Conservation (phyloP, 2,888 invertebrate species). For the Adelognathus sp. region DNA sequence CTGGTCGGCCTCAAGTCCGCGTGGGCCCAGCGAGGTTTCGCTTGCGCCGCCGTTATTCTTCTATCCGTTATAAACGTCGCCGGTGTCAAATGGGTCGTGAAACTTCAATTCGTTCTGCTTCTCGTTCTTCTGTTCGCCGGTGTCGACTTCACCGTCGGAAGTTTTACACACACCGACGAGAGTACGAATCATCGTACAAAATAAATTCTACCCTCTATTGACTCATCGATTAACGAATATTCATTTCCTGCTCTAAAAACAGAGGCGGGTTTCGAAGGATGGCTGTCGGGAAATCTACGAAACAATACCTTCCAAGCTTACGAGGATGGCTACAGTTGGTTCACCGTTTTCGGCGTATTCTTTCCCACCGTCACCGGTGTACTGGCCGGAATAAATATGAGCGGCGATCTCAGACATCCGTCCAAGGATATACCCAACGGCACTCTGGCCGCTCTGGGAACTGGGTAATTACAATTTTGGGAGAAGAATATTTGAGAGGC, state of each 20-base stretch:
- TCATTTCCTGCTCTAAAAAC: too few species aligned
- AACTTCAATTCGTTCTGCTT: slow-evolving; percentile 94
- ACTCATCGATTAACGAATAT: background rate
- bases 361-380: slow-evolving; percentile 99
- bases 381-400: slow-evolving; percentile 99
- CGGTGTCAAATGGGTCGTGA: slow-evolving; percentile 99
- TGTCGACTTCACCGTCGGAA: slow-evolving; percentile 96
- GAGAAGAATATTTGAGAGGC: too few species aligned
- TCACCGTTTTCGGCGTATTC: slow-evolving; percentile 98
- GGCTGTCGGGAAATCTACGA: slow-evolving; percentile 89
- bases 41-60: slow-evolving; percentile 92
- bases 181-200: slow-evolving; percentile 82
- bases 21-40: slow-evolving; percentile 94
- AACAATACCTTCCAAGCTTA: slow-evolving; percentile 93
- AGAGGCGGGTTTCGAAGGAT: slow-evolving; percentile 93
- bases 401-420: slow-evolving; percentile 96
- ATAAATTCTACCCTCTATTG: background rate
- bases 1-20: slow-evolving; percentile 88
- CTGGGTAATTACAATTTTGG: slow-evolving; percentile 85
- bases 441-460: slow-evolving; percentile 94
- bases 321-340: slow-evolving; percentile 93
- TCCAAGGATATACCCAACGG: slow-evolving; percentile 97
- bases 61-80: slow-evolving; percentile 96
- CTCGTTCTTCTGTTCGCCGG: slow-evolving; percentile 94
- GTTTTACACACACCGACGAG: slow-evolving; percentile 89